These are phyloP conservation scores for Apostichopus leukothele DNA, from an alignment of 53 echinoderm and acorn worm genomes.

Conservation along the genomic window DNA sequence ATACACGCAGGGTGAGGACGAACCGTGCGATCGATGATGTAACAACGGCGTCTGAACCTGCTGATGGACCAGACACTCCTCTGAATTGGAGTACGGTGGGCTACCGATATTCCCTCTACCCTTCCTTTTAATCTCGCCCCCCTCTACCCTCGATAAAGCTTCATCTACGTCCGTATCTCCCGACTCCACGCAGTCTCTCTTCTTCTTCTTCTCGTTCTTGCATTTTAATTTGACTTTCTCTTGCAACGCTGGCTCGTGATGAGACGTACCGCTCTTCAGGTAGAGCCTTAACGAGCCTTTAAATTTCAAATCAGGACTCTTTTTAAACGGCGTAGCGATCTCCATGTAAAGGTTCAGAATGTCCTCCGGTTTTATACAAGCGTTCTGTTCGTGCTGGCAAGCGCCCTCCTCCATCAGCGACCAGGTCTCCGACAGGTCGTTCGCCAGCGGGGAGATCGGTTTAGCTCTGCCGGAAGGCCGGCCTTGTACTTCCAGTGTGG, in stretches of 20 bases:
- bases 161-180: background rate
- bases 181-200: background rate
- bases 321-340: slow-evolving; percentile 24
- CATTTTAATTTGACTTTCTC: slow-evolving; percentile 28
- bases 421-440: background rate
- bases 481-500: slow-evolving; percentile 39
- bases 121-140: background rate
- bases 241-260: background rate
- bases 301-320: slow-evolving; percentile 19
- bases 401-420: background rate
- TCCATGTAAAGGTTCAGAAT: slow-evolving; percentile 32
- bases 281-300: slow-evolving; percentile 17
- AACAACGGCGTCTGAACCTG: background rate
- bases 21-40: background rate
- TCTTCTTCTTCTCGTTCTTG: background rate
- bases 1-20: background rate
- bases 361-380: background rate
- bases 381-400: slow-evolving; percentile 21
- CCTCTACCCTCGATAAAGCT: background rate
- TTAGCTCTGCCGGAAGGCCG: background rate
- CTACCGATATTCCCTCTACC: background rate
- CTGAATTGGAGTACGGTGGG: background rate
- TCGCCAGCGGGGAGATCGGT: background rate
- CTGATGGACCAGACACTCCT: background rate
- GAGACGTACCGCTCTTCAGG: background rate